Percentiles rank a stretch among this genome's conserved stretches.
Conservation (phyloP, 2,797 vertebrate species). For the Coreius guichenoti region DNA sequence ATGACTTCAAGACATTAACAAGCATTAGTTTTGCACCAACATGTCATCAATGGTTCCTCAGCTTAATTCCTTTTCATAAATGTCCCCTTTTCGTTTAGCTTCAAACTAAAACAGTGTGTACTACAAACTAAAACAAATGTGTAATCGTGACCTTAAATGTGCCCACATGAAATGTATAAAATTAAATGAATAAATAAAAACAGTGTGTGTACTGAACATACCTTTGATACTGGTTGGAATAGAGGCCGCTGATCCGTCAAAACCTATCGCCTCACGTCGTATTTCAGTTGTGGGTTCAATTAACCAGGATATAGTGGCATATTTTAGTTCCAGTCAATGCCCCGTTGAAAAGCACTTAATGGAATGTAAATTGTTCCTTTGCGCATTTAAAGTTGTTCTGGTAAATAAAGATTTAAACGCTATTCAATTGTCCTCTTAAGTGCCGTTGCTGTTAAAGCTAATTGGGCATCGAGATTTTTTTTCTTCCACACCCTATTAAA, state of each 20-base stretch:
- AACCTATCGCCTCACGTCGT: conserved; percentile 63
- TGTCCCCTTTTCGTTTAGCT: not conserved
- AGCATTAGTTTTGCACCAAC: not conserved
- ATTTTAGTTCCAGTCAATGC: conserved; percentile 97
- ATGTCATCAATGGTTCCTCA: not conserved
- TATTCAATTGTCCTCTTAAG: conserved; percentile 90
- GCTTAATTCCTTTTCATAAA: not conserved
- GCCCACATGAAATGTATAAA: not conserved
- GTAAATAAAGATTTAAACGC: conserved; percentile 96
- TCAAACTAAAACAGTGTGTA: not conserved
- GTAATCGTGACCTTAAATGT: not conserved
- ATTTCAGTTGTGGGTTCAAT: conserved; percentile 90
- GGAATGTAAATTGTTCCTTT: conserved; percentile 93
- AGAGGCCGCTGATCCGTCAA: conserved; percentile 15
- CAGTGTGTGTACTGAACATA: not conserved
- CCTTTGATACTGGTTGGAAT: not conserved
- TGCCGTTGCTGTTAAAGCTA: conserved; percentile 90
- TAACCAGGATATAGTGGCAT: conserved; percentile 88
- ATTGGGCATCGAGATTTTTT: conserved; percentile 84
- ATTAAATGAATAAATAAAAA: not conserved
- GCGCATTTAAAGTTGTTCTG: conserved; percentile 88
- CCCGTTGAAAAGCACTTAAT: conserved; percentile 97
- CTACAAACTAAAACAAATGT: not conserved
- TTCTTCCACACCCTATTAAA: conserved; percentile 78
- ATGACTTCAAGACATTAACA: not conserved